phyloP scores from a whole-genome alignment of 2,113 vertebrate species.

The Mixornis gularis region DNA sequence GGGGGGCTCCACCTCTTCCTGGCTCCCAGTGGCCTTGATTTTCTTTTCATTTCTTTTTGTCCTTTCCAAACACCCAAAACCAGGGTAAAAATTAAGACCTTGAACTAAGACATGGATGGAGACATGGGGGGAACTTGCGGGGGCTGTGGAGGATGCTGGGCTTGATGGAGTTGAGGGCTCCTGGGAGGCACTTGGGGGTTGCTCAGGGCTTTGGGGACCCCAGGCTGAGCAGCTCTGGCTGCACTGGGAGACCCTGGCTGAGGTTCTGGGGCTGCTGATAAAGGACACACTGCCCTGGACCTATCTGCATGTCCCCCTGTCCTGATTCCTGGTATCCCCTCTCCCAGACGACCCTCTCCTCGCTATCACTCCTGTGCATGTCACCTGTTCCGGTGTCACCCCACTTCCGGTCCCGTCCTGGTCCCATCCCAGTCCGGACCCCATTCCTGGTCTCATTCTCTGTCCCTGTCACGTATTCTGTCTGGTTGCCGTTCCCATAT shows the following conservation, averaged over 20 bases:
- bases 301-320: not conserved
- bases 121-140: not conserved
- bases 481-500: not conserved
- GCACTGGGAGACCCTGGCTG: not conserved
- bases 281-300: not conserved
- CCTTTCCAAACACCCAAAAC: not conserved
- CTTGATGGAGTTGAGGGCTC: not conserved
- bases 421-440: not conserved
- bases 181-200: too few relatives aligned
- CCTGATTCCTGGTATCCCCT: not conserved
- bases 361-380: not conserved
- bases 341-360: not conserved
- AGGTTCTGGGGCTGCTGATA: not conserved
- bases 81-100: not conserved
- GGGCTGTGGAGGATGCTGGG: not conserved
- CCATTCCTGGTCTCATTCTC: not conserved
- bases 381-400: not conserved
- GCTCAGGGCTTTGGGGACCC: not conserved
- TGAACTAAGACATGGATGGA: not conserved
- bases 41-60: not conserved
- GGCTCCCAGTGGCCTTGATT: not conserved
- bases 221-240: accelerated
- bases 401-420: too few relatives aligned
- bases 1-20: not conserved
- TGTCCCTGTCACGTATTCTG: not conserved